phyloP scores from a whole-genome alignment of 2,113 vertebrate genomes.

The Ctenomys sociabilis region DNA sequence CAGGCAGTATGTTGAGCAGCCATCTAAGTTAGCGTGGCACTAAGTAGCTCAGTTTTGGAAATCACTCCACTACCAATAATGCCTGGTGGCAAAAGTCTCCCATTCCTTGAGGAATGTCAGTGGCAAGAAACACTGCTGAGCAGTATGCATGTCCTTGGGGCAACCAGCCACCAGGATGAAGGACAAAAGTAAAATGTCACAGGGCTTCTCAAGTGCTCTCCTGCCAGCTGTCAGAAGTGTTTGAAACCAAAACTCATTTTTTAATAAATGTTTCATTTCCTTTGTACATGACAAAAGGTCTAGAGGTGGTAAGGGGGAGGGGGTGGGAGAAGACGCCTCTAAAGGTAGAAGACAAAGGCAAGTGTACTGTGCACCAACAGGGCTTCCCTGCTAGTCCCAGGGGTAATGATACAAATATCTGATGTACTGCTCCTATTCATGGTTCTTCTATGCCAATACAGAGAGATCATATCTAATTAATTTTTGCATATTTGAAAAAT shows the following conservation, averaged over 20 bases:
- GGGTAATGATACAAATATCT: background rate
- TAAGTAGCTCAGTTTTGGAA: background rate
- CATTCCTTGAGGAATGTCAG: conserved; percentile 15
- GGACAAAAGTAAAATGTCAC: conserved; percentile 80
- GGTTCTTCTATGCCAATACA: background rate
- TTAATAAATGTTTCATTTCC: conserved; percentile 81
- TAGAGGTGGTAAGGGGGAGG: conserved; percentile 57
- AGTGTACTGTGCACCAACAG: background rate
- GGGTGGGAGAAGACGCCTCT: background rate
- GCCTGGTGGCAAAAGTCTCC: background rate
- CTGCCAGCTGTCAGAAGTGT: conserved; percentile 74
- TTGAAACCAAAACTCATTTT: conserved; percentile 75
- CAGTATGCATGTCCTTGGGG: conserved; percentile 43
- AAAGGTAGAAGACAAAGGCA: conserved; percentile 13
- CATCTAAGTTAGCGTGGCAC: background rate
- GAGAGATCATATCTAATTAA: background rate
- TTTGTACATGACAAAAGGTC: conserved; percentile 70
- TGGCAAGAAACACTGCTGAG: conserved; percentile 35
- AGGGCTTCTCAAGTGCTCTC: conserved; percentile 65
- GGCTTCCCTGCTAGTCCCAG: background rate
- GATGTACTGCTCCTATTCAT: background rate
- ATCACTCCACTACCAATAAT: background rate
- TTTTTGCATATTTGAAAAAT: background rate
- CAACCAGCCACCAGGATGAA: conserved; percentile 67
- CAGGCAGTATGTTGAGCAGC: background rate